Conservation (phyloP, 2,797 vertebrate genomes). For the Smutsia gigantea region DNA sequence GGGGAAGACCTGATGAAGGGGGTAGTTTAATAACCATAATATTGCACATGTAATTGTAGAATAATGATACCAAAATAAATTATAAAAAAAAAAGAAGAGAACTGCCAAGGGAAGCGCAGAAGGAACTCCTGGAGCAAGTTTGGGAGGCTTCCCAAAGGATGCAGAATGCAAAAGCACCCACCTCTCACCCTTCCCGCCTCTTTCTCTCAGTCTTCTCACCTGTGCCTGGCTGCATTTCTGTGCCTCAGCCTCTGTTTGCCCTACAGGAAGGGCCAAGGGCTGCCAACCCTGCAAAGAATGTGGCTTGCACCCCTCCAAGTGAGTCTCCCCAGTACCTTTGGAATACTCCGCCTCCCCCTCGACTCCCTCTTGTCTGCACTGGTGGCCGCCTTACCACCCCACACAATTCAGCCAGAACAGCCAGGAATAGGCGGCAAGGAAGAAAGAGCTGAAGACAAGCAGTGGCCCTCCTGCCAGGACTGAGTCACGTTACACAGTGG, state of each 20-base stretch:
- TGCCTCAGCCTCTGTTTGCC: not conserved
- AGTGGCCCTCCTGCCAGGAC: not conserved
- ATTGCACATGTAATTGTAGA: too few relatives aligned
- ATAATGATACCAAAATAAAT: too few relatives aligned
- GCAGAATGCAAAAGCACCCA: not conserved
- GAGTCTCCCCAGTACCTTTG: not conserved
- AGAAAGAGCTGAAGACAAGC: not conserved
- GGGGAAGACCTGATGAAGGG: too few relatives aligned
- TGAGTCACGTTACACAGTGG: not conserved
- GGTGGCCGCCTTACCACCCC: not conserved
- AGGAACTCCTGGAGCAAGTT: not conserved
- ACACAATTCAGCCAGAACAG: too few relatives aligned
- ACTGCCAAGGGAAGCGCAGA: too few relatives aligned
- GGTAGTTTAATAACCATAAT: too few relatives aligned
- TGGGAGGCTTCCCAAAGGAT: not conserved
- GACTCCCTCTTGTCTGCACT: not conserved
- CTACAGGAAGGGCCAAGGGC: not conserved
- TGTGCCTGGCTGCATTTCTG: not conserved
- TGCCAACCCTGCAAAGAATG: not conserved
- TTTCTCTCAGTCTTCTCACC: not conserved
- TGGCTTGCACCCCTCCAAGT: not conserved
- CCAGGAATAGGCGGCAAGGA: not conserved
- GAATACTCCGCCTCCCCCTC: not conserved
- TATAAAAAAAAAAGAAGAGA: too few relatives aligned
- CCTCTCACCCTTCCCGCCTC: accelerated